phyloP scores from a whole-genome alignment of 1,140 invertebrate species.

The Tetramorium parvispinum region DNA sequence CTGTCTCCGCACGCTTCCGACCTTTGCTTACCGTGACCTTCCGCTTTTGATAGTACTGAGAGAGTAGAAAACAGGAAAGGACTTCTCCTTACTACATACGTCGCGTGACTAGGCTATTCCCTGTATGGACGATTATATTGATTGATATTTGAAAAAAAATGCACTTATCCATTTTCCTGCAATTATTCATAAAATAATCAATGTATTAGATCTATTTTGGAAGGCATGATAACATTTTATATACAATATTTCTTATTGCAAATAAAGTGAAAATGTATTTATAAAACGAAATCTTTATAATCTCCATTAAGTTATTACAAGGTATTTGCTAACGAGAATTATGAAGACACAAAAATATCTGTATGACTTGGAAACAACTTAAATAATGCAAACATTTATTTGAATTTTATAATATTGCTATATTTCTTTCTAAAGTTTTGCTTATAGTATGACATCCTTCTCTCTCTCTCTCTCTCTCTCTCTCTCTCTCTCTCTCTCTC shows the following conservation, averaged over 20 bases:
- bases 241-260: background rate
- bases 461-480: too few relatives aligned
- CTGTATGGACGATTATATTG: background rate
- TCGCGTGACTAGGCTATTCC: background rate
- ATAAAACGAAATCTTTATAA: background rate
- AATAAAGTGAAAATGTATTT: background rate
- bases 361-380: background rate
- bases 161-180: background rate
- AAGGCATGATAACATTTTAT: background rate
- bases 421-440: background rate
- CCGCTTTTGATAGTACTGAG: background rate
- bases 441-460: background rate
- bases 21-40: conserved; percentile 42
- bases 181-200: conserved; percentile 7
- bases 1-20: conserved; percentile 22
- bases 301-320: background rate
- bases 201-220: background rate
- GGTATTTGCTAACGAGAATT: background rate
- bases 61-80: background rate
- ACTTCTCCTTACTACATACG: background rate
- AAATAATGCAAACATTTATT: background rate
- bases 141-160: background rate
- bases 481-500: too few relatives aligned
- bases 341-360: background rate
- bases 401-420: background rate